phyloP scores from a whole-genome alignment of 2,113 vertebrate genomes.

The Muscicapa adusta region DNA sequence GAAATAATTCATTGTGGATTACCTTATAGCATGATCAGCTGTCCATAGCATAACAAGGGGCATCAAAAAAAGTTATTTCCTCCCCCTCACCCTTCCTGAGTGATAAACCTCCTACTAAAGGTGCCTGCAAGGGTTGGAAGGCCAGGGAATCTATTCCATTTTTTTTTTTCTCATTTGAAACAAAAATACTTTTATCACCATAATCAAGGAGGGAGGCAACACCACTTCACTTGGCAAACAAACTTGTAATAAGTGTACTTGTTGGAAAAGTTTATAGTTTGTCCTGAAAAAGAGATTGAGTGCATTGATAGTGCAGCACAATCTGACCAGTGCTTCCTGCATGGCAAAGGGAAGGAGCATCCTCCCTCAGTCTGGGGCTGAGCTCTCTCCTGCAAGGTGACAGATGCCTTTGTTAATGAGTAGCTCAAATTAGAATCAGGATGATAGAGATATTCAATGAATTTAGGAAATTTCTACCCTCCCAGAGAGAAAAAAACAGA shows the following conservation, averaged over 20 bases:
- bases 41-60: not conserved
- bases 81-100: not conserved
- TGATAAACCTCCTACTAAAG: not conserved
- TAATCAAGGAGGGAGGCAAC: conserved; percentile 2
- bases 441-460: not conserved
- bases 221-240: conserved; percentile 4
- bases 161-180: conserved; percentile 10
- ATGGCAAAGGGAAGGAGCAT: not conserved
- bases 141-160: not conserved
- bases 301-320: not conserved
- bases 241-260: not conserved
- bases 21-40: conserved; percentile 1
- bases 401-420: not conserved
- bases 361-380: not conserved
- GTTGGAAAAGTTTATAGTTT: conserved; percentile 11
- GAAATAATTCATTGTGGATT: not conserved
- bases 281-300: not conserved
- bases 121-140: not conserved
- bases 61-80: not conserved
- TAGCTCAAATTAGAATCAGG: not conserved
- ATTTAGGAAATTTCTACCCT: not conserved
- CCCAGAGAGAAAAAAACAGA: not conserved
- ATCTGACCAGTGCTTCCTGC: not conserved
- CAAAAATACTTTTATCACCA: not conserved
- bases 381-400: not conserved